A percentile compares a stretch with the other conserved stretches of the same genome.
Evolutionary conservation across 1,140 invertebrate species (phyloP).

Genomic region (Caenorhabditis tropicalis): DNA sequence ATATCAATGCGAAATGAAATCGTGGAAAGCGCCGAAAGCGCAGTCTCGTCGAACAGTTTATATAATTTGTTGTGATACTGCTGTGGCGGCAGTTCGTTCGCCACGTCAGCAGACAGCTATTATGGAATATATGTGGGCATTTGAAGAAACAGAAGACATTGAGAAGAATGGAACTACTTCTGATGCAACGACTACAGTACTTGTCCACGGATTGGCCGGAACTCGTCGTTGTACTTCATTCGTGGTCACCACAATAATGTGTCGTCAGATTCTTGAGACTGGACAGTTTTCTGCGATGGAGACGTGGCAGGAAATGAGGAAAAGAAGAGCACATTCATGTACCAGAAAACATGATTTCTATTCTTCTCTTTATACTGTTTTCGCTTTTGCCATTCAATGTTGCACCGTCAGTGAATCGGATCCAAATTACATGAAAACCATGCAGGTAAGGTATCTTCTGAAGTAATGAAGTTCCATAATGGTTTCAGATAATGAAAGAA

Average conservation of each 20-base stretch:
- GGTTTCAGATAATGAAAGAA: background rate
- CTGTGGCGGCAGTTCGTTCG: background rate
- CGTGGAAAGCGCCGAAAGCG: background rate
- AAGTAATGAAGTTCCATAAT: background rate
- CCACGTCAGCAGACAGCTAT: conserved; percentile 10
- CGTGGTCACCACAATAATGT: background rate
- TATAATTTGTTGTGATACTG: conserved; percentile 8
- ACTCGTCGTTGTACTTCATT: conserved; percentile 20
- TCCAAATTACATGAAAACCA: background rate
- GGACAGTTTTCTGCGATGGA: conserved; percentile 15
- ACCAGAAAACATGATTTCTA: conserved; percentile 22
- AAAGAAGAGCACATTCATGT: conserved; percentile 12
- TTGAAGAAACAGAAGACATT: conserved; percentile 14
- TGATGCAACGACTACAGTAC: conserved; percentile 3
- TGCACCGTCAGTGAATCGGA: background rate
- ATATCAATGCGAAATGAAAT: conserved; percentile 15
- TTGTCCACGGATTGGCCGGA: background rate
- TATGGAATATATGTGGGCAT: conserved; percentile 27
- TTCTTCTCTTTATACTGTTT: conserved; percentile 12
- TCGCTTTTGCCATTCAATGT: background rate
- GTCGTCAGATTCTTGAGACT: background rate
- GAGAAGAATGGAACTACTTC: background rate
- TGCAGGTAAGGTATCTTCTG: background rate
- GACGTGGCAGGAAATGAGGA: conserved; percentile 14
- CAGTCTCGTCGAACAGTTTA: background rate